Percentiles rank a stretch among this genome's conserved stretches.
Conservation (phyloP, 2,113 vertebrate species). For the Oxyura jamaicensis region DNA sequence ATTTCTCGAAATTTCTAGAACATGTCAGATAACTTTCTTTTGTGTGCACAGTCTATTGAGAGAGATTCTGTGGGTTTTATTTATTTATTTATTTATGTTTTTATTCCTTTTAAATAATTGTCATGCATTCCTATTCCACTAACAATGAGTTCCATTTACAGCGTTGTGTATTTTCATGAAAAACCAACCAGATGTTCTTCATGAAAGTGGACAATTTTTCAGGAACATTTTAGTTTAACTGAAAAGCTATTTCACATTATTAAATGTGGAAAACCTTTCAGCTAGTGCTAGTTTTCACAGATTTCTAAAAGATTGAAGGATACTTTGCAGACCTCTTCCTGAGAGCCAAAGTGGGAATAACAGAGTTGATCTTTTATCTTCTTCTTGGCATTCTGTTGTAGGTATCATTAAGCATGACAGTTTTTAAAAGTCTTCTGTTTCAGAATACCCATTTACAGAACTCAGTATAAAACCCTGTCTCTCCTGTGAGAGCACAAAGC, state of each 20-base stretch:
- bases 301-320: constrained; percentile 38
- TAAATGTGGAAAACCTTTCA: constrained; percentile 32
- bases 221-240: background rate
- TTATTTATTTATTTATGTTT: background rate
- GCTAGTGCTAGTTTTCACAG: background rate
- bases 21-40: background rate
- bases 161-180: background rate
- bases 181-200: background rate
- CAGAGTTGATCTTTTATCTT: constrained; percentile 57
- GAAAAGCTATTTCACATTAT: background rate
- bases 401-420: constrained; percentile 60
- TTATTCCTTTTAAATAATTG: background rate
- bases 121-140: background rate
- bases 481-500: constrained; percentile 27
- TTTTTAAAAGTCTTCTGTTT: constrained; percentile 52
- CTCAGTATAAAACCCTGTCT: constrained; percentile 2
- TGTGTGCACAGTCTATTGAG: background rate
- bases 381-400: constrained; percentile 46
- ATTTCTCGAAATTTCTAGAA: background rate
- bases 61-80: background rate
- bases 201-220: background rate
- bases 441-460: constrained; percentile 41
- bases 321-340: constrained; percentile 18
- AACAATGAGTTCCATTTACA: background rate
- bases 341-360: constrained; percentile 48